These are phyloP conservation scores for Eueremaeus valkanovi DNA, from an alignment of 2,888 invertebrate genomes.

Conservation along the genomic window DNA sequence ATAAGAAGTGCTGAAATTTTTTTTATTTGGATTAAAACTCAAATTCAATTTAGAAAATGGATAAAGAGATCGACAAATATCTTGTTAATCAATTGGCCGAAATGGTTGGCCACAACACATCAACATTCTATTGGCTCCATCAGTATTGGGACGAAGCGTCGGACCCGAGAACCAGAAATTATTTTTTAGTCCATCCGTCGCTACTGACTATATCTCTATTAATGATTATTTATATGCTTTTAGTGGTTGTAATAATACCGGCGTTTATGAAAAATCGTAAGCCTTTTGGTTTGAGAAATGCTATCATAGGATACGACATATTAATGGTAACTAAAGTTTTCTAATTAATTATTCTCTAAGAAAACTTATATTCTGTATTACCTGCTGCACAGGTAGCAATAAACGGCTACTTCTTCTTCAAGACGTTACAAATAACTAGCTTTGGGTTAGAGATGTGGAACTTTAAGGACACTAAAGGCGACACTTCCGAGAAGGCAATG, in stretches of 20 bases:
- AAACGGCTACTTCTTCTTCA: slow-evolving; percentile 37
- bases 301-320: slow-evolving; percentile 37
- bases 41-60: neutral
- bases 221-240: slow-evolving; percentile 31
- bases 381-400: slow-evolving; percentile 22
- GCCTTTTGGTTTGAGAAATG: slow-evolving; percentile 34
- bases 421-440: slow-evolving; percentile 13
- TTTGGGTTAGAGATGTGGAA: slow-evolving; percentile 37
- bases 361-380: neutral
- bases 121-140: slow-evolving; percentile 31
- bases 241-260: slow-evolving; percentile 28
- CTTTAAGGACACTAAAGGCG: slow-evolving; percentile 30
- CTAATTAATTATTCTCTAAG: neutral
- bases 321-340: slow-evolving; percentile 34
- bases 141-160: slow-evolving; percentile 35
- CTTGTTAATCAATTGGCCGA: slow-evolving; percentile 28
- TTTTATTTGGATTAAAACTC: neutral
- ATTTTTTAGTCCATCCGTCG: slow-evolving; percentile 29
- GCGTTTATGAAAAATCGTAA: slow-evolving; percentile 30
- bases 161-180: slow-evolving; percentile 22
- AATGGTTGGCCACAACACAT: slow-evolving; percentile 28
- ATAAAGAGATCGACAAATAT: slow-evolving; percentile 15
- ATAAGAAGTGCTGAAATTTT: neutral
- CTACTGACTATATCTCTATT: slow-evolving; percentile 9
- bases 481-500: slow-evolving; percentile 30